phyloP scores from a whole-genome alignment of 2,888 invertebrate species.

The Hydrotaea cyrtoneurina region DNA sequence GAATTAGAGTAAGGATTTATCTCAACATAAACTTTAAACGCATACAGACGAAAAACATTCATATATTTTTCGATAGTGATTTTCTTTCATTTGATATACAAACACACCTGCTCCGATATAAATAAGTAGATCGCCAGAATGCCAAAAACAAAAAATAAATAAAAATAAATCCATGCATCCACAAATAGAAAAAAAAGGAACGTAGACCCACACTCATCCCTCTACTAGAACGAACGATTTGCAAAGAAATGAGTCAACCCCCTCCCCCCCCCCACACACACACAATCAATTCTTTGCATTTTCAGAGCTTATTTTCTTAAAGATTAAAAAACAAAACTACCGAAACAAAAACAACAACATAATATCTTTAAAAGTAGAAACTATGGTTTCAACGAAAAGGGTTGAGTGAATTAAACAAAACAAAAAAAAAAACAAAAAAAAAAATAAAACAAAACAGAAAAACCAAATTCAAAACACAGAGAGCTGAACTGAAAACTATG shows the following conservation, averaged over 20 bases:
- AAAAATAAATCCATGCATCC: too few species aligned
- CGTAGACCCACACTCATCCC: not conserved
- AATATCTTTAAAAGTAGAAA: slow-evolving; percentile 57
- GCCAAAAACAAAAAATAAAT: not conserved
- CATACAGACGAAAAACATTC: not conserved
- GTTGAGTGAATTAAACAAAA: slow-evolving; percentile 56
- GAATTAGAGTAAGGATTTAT: not conserved
- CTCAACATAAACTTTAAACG: not conserved
- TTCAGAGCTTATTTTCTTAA: slow-evolving; percentile 49
- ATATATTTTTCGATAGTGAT: slow-evolving; percentile 24
- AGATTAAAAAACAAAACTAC: not conserved
- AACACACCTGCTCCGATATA: not conserved
- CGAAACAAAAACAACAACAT: slow-evolving; percentile 30
- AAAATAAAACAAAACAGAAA: slow-evolving; percentile 40
- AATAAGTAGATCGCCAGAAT: not conserved
- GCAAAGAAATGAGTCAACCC: not conserved
- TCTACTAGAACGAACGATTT: slow-evolving; percentile 4
- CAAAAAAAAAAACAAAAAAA: slow-evolving; percentile 16
- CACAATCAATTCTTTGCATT: slow-evolving; percentile 1
- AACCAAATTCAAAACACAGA: not conserved
- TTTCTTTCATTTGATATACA: not conserved
- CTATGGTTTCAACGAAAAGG: slow-evolving; percentile 61
- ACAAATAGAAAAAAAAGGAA: not conserved
- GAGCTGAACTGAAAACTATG: slow-evolving; percentile 46
- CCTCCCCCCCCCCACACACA: not conserved